Percentiles rank a stretch among this genome's conserved stretches.
Conservation (phyloP, 2,888 invertebrate genomes). For the Diloba caeruleocephala region DNA sequence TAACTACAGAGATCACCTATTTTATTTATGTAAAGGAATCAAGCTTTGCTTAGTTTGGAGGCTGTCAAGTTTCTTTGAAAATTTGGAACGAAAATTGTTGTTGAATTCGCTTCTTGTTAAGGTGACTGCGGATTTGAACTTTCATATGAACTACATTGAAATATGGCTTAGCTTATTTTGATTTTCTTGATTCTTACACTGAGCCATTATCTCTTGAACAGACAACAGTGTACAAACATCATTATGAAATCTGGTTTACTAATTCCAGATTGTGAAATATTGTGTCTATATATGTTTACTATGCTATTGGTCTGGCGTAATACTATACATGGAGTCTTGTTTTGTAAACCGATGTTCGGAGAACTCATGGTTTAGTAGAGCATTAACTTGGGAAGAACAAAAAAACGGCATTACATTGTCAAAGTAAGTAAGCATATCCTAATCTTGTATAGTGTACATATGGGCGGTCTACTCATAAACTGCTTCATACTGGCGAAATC, state of each 20-base stretch:
- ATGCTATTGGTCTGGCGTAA: conserved; percentile 87
- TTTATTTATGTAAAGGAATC: conserved; percentile 85
- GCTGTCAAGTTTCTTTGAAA: conserved; percentile 81
- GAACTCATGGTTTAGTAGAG: conserved; percentile 84
- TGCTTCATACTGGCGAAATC: conserved; percentile 12
- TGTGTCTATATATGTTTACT: conserved; percentile 79
- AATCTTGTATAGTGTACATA: conserved; percentile 4
- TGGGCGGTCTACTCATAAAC: conserved; percentile 14
- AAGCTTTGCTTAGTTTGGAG: conserved; percentile 87
- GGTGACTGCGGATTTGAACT: too few relatives aligned
- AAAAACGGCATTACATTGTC: conserved; percentile 35
- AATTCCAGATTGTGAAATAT: conserved; percentile 79
- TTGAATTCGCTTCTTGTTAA: conserved; percentile 78
- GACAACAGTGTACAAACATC: too few relatives aligned
- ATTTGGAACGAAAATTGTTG: conserved; percentile 77
- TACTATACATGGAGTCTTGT: conserved; percentile 86
- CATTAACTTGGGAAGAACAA: conserved; percentile 68
- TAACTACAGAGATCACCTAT: conserved; percentile 79
- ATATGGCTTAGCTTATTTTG: not conserved
- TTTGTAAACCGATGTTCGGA: conserved; percentile 82
- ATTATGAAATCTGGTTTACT: too few relatives aligned
- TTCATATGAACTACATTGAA: too few relatives aligned
- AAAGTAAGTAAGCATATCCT: conserved; percentile 59
- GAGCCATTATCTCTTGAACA: not conserved
- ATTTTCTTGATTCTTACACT: not conserved